Percentiles rank a stretch among this genome's conserved stretches.
phyloP scores from a whole-genome alignment of 2,113 vertebrate species.

The Paratilapia polleni region DNA sequence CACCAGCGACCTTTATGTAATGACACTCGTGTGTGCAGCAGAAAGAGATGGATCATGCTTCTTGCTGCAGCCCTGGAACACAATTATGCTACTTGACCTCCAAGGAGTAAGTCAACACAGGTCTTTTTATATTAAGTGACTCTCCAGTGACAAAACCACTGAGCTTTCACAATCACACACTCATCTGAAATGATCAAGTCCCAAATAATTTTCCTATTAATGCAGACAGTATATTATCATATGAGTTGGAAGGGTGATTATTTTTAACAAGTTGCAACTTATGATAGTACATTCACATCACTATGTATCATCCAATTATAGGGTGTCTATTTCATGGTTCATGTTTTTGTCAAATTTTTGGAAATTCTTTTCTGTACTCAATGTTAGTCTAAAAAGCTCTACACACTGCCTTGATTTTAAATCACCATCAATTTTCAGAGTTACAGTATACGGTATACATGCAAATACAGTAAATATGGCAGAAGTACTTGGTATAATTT shows the following conservation, averaged over 20 bases:
- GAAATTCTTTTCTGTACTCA: not conserved
- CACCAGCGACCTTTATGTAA: constrained; percentile 47
- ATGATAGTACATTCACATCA: not conserved
- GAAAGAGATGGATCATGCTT: constrained; percentile 39
- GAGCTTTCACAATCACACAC: constrained; percentile 17
- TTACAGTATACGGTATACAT: not conserved
- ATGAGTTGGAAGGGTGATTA: not conserved
- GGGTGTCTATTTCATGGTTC: not conserved
- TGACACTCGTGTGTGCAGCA: constrained; percentile 32
- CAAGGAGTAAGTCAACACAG: constrained; percentile 31
- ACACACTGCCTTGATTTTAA: not conserved
- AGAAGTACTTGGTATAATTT: not conserved
- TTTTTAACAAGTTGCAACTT: too few relatives aligned
- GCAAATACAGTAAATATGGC: not conserved
- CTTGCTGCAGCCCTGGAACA: constrained; percentile 34
- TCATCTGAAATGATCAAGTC: not conserved
- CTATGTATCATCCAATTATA: not conserved
- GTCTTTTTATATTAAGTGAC: constrained; percentile 38
- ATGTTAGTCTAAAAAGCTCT: not conserved
- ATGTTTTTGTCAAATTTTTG: not conserved
- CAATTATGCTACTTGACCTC: constrained; percentile 65
- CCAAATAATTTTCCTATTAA: not conserved
- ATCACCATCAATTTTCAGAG: not conserved
- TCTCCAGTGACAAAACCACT: constrained; percentile 6
- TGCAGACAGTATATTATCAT: not conserved